These are phyloP conservation scores for Panagrolaimus sp. DNA, from an alignment of 1,140 invertebrate genomes.

Conservation along the genomic window DNA sequence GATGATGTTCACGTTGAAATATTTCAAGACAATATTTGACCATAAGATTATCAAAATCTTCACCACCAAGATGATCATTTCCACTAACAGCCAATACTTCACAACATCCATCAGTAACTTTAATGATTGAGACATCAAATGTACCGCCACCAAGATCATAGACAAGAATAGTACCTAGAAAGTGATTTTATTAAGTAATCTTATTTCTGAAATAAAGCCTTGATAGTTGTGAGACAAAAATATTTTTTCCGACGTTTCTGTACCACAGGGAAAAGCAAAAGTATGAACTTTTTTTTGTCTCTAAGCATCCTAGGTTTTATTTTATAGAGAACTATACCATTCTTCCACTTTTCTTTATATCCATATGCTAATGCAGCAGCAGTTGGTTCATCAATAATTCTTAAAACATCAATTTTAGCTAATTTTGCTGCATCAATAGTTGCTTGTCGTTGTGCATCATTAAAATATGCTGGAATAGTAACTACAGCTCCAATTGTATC, in stretches of 20 bases:
- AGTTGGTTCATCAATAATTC: constrained; percentile 73
- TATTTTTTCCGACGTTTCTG: no score
- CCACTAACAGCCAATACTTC: constrained; percentile 67
- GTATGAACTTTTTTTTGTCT: no score
- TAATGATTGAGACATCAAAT: constrained; percentile 77
- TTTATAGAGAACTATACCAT: no score
- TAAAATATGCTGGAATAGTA: constrained; percentile 66
- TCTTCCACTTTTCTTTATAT: constrained; percentile 70
- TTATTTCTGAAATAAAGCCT: no score
- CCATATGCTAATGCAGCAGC: constrained; percentile 78
- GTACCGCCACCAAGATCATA: constrained; percentile 79
- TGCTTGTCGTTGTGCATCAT: constrained; percentile 69
- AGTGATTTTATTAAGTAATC: no score
- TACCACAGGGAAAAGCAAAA: no score
- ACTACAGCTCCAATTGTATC: no score
- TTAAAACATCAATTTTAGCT: constrained; percentile 82
- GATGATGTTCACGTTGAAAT: constrained; percentile 96
- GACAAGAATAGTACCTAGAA: constrained; percentile 65
- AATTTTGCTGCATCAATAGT: constrained; percentile 96
- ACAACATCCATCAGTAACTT: constrained; percentile 72
- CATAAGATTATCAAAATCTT: constrained; percentile 59
- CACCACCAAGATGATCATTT: neutral
- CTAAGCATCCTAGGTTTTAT: no score
- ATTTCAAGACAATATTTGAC: constrained; percentile 78
- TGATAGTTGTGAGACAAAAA: no score